Conservation (phyloP, 2,797 vertebrate genomes). For the Synaphobranchus kaupii region DNA sequence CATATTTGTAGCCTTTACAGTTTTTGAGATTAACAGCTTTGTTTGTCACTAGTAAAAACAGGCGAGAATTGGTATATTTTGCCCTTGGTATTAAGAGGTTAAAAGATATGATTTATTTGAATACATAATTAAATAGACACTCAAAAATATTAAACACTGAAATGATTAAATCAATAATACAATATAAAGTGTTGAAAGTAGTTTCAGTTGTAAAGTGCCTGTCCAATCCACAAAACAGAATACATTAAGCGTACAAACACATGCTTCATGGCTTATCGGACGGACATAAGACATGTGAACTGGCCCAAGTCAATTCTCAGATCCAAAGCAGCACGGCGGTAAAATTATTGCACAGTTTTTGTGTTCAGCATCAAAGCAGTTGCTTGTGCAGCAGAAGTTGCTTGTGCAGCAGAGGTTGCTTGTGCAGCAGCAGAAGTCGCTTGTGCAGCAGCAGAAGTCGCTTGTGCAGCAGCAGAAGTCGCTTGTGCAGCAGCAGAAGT, state of each 20-base stretch:
- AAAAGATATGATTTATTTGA: no score
- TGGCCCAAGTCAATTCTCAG: background rate
- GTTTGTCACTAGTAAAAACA: no score
- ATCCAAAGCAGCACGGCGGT: background rate
- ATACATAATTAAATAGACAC: background rate
- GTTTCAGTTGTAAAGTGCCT: background rate
- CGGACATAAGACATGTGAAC: background rate
- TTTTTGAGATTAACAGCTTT: no score
- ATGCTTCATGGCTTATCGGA: background rate
- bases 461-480: no score
- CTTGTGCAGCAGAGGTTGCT: no score
- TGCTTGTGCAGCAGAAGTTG: no score
- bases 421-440: no score
- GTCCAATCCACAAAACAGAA: background rate
- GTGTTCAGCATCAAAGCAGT: background rate
- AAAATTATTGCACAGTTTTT: background rate
- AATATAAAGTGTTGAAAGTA: background rate
- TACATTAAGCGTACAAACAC: background rate
- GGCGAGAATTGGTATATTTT: no score
- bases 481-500: no score
- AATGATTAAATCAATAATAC: background rate
- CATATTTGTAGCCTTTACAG: no score
- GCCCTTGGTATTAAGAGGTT: no score
- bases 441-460: no score
- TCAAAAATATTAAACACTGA: background rate